Conservation (phyloP, 2,113 vertebrate species). For the Boulengeromyrus knoepffleri region DNA sequence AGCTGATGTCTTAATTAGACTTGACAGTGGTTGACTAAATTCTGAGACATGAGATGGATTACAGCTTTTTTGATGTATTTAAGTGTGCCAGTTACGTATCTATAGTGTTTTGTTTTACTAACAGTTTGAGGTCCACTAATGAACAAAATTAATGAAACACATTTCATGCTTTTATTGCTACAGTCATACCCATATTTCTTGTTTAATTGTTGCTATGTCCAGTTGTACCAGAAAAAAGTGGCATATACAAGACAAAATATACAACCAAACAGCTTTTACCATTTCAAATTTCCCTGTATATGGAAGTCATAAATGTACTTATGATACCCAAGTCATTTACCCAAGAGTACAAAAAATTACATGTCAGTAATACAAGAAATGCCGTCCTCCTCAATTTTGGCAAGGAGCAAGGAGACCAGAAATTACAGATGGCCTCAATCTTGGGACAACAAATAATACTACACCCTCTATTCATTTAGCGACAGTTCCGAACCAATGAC, state of each 20-base stretch:
- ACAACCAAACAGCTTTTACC: not conserved
- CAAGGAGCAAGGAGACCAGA: not conserved
- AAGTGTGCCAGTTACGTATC: not conserved
- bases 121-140: not conserved
- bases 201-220: not conserved
- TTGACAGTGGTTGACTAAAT: not conserved
- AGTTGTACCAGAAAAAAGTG: not conserved
- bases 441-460: not conserved
- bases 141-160: not conserved
- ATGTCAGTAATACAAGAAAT: not conserved
- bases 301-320: not conserved
- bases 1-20: not conserved
- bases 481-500: not conserved
- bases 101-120: not conserved
- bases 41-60: not conserved
- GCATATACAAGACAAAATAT: not conserved
- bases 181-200: not conserved
- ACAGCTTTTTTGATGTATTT: not conserved
- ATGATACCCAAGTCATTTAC: not conserved
- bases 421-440: not conserved
- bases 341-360: not conserved
- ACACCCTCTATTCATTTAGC: not conserved
- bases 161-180: not conserved
- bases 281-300: not conserved
- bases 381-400: not conserved